Evolutionary conservation across 2,113 vertebrate genomes (phyloP), one percentile per base, ranked within the genome.

Genomic region (Centrocercus urophasianus): DNA sequence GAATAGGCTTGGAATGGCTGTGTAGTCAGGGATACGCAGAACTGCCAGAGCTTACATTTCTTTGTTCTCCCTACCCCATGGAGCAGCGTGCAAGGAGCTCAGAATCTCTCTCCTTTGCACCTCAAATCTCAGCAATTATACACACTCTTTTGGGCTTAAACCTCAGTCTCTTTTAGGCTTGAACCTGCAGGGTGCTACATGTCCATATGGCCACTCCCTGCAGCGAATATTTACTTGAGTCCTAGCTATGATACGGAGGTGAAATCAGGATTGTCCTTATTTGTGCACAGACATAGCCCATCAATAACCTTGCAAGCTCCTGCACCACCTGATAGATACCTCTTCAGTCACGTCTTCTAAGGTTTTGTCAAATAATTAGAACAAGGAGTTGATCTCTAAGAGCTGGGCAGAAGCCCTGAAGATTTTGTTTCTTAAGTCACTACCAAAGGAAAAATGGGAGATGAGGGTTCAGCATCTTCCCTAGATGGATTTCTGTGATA

Each of bases 71-170:
- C 42, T 42, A 45, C 7, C 7, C 48, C 5, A 0, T 50, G 45
- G 8, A 70, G 16, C 22, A 59, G 32, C 11, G 32, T 64, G 70
- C 47, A 57, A 61, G 27, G 45, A 54, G n/a, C 27, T 86, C 40
- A 57, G 52, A 75, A 69, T 65, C n/a, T 8, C 21, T 48, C 21
- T 54, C 19, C 47, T 72, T 45, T 60, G 38, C 24, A 60, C n/a
- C 54, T 84, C 83, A 42, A 63, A 63, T n/a, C 1, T 0, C 6
- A 5, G 28, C 14, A 69, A 67, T 64, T 56, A 56, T 0, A 0
- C 63, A 69, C 25, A 14, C 11, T 56, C n/a, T 65, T 61, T 43
- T 56, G 67, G 22, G 40, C 36, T 36, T 15, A 91, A 65, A 65
- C 22, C 11, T 36, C 19, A 20, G 45, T 47, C 45, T 47, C 42